Evolutionary conservation across 2,113 vertebrate genomes (phyloP).

Genomic region (Lynx canadensis): DNA sequence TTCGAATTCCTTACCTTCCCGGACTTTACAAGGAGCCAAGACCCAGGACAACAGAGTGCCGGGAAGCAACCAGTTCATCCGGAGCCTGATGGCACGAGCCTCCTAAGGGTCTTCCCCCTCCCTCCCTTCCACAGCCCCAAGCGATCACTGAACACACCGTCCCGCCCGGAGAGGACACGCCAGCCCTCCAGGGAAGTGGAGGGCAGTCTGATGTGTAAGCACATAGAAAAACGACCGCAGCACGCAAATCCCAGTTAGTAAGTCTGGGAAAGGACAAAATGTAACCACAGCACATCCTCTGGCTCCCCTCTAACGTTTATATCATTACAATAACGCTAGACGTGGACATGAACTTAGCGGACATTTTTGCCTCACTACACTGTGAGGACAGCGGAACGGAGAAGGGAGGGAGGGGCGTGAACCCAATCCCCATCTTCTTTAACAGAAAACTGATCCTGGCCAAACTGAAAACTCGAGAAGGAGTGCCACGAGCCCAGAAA

Average conservation of each 20-base stretch:
- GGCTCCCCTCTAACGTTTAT: not conserved
- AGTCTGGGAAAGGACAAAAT: not conserved
- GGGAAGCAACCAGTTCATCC: not conserved
- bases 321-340: accelerated
- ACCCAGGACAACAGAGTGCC: not conserved
- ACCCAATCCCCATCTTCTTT: not conserved
- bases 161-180: not conserved
- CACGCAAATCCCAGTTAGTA: not conserved
- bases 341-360: not conserved
- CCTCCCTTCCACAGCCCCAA: not conserved
- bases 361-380: not conserved
- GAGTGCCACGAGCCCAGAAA: not conserved
- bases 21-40: accelerated
- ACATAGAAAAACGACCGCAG: not conserved
- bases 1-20: not conserved
- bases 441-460: accelerated
- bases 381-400: not conserved
- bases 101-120: too few relatives aligned
- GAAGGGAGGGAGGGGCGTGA: accelerated
- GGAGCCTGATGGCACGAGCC: not conserved
- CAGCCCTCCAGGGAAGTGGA: not conserved
- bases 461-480: not conserved
- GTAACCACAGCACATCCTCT: accelerated
- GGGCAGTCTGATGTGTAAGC: accelerated
- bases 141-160: accelerated